Conservation (phyloP, 2,888 invertebrate species). For the Muschampia staudingeri region DNA sequence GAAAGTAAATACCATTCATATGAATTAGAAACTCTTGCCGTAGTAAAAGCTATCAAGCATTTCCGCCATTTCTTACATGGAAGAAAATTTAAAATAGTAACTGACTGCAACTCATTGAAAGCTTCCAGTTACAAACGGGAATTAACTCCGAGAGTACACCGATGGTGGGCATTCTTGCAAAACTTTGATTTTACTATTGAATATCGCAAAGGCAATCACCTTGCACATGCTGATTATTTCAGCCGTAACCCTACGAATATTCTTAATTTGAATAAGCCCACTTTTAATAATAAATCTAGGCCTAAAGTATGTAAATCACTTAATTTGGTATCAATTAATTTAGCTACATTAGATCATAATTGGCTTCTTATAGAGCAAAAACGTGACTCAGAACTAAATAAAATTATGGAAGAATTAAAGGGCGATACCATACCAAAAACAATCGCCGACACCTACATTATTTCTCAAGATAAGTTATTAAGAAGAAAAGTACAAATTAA, state of each 20-base stretch:
- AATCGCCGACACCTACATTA: constrained; percentile 42
- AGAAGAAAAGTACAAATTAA: constrained; percentile 59
- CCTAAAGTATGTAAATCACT: too few relatives aligned
- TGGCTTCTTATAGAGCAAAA: constrained; percentile 27
- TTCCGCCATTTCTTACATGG: constrained; percentile 68
- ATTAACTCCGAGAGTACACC: constrained; percentile 67
- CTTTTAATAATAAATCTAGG: too few relatives aligned
- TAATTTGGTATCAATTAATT: background rate
- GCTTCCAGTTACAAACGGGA: constrained; percentile 70
- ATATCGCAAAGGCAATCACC: constrained; percentile 58
- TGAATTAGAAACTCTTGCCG: constrained; percentile 63
- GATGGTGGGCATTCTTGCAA: constrained; percentile 72
- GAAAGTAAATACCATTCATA: constrained; percentile 64
- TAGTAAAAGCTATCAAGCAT: constrained; percentile 68
- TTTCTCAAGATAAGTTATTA: constrained; percentile 50
- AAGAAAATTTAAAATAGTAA: constrained; percentile 56
- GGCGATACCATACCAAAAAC: constrained; percentile 39
- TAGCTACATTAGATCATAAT: constrained; percentile 17
- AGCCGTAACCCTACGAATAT: constrained; percentile 52
- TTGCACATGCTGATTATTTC: constrained; percentile 63
- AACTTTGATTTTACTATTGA: constrained; percentile 65
- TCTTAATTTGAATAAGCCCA: too few relatives aligned
- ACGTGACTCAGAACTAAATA: constrained; percentile 24
- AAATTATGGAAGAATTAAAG: constrained; percentile 45
- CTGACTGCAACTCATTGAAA: constrained; percentile 70